phyloP scores from a whole-genome alignment of 2,888 invertebrate species.

The Trichopria drosophilae region DNA sequence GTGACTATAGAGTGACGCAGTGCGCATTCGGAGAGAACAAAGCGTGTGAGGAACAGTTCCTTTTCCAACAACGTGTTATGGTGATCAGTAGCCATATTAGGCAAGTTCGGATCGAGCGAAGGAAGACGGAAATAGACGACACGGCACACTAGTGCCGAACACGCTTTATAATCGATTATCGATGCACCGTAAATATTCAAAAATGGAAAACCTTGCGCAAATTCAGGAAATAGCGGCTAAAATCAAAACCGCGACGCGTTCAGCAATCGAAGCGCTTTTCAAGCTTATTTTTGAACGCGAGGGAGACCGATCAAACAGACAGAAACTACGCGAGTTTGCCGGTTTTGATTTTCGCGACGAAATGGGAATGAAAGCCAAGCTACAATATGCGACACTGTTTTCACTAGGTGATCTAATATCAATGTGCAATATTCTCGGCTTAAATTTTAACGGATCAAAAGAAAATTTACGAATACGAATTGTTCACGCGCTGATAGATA shows the following conservation, averaged over 20 bases:
- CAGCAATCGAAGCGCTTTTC: constrained; percentile 5
- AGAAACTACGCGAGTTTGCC: constrained; percentile 5
- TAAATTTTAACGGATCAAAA: constrained; percentile 24
- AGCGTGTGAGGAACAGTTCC: no score
- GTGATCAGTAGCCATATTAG: no score
- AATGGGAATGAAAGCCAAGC: not conserved
- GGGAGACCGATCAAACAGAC: constrained; percentile 7
- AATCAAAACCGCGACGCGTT: constrained; percentile 1
- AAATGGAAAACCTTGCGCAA: constrained; percentile 10
- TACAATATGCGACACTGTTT: not conserved
- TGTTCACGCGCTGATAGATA: constrained; percentile 5
- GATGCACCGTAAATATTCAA: no score
- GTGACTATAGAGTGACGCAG: no score
- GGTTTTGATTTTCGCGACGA: constrained; percentile 7
- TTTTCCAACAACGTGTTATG: no score
- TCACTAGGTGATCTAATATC: constrained; percentile 8
- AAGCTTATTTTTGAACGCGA: constrained; percentile 7
- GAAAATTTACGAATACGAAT: constrained; percentile 13
- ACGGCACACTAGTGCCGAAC: no score
- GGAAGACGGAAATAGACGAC: no score
- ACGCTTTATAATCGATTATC: no score
- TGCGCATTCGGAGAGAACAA: no score
- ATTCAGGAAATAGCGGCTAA: not conserved
- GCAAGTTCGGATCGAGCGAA: no score
- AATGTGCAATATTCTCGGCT: constrained; percentile 18